Evolutionary conservation across 2,797 vertebrate genomes (phyloP), one percentile per base, ranked within the genome.

Genomic region (Cyprinodon diabolis): DNA sequence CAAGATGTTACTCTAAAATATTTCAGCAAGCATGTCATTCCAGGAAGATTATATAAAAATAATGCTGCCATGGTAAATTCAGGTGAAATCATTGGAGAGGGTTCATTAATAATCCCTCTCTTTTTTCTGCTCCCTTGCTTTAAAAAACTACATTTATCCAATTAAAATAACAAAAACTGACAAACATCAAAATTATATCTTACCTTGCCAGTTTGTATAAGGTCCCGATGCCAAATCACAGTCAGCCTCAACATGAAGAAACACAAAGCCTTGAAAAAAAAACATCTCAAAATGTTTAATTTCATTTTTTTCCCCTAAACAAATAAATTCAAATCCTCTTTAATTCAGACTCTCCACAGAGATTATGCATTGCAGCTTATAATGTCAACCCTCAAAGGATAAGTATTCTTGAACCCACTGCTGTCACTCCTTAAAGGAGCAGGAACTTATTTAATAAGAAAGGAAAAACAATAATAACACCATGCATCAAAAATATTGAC

Each of bases 161-260:
- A 11, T 69, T 40, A 43, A 14, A 14, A 23, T 2, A n/a, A 4
- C 5, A 23, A 47, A 63, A 65, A 45, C 15, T 43, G 15, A 71
- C 30, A 66, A 74, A 51, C 13, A 58, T 8, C 25, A 72, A 2
- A 71, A 54, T 47, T 71, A 19, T 4, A n/a, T 73, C 92, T 90
- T 88, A 93, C 92, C 86, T 93, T 91, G 69, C 90, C 90, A 0
- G 89, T 91, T 79, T 86, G 84, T 13, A 91, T 56, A 55, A 92
- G 86, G 67, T 93, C 90, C 62, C 91, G 81, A 30, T 93, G 91
- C 84, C 89, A 91, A 6, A 90, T 89, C 0, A 91, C 79, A 13
- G 91, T 92, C 89, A 92, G 91, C 2, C 86, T 92, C 91, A 93
- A 48, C 91, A 93, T 91, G 89, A 92, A 92, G 90, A 92, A 93